Percentiles rank a stretch among this genome's conserved stretches.
Conservation (phyloP, 2,113 vertebrate genomes). For the Nanorana parkeri region DNA sequence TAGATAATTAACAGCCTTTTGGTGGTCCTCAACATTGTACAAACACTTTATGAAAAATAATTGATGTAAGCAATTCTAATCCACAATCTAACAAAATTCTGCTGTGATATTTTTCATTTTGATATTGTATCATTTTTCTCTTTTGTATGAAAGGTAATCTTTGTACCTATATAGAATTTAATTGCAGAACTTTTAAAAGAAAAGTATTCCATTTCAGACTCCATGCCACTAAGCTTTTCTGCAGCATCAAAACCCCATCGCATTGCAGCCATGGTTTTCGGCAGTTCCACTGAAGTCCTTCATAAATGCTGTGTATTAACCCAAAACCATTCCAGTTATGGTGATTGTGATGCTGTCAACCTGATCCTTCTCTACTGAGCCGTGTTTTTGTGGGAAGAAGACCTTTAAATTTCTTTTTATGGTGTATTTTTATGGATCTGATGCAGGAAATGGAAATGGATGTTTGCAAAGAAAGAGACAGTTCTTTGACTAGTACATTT, state of each 20-base stretch:
- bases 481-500: conserved; percentile 18
- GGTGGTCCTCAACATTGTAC: too few relatives aligned
- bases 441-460: conserved; percentile 21
- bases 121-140: too few relatives aligned
- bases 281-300: conserved; percentile 13
- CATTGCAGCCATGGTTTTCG: conserved; percentile 23
- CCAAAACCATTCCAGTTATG: conserved; percentile 39
- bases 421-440: conserved; percentile 41
- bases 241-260: neutral
- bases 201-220: neutral
- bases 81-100: too few relatives aligned
- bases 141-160: too few relatives aligned
- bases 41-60: too few relatives aligned
- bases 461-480: conserved; percentile 20
- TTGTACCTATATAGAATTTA: too few relatives aligned
- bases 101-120: too few relatives aligned
- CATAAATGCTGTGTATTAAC: conserved; percentile 29
- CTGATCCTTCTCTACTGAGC: conserved; percentile 32
- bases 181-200: too few relatives aligned
- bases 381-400: conserved; percentile 41
- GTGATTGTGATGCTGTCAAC: conserved; percentile 49
- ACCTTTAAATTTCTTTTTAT: conserved; percentile 45
- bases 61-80: too few relatives aligned
- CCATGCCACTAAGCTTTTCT: neutral
- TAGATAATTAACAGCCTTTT: too few relatives aligned